Base-by-base conservation (phyloP, 2,888 invertebrate species). In the Eilema depressum region DNA sequence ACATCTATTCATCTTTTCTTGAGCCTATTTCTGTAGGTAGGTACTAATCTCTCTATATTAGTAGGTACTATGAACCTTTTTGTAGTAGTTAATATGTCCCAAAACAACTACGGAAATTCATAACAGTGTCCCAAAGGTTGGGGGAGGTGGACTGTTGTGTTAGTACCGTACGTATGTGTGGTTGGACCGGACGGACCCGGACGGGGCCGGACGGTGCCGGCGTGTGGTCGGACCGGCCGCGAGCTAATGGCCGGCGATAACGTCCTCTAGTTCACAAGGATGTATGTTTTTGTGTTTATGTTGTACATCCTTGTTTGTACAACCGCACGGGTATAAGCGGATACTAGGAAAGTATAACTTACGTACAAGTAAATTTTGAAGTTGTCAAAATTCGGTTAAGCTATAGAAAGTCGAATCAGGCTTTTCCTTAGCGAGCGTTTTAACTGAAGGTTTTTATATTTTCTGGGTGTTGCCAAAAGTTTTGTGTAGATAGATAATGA, bases 241-340 rank as follows among this genome's bases (percentile, higher is more conserved):
- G 61, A 75, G 53, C 70, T 79, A 75, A 79, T 81, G 75, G 73
- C 70, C 56, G 59, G 59, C 67, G 80, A 81, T 80, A 79, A 59
- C 70, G 59, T 28, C 25, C 37, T 69, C 62, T 66, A 26, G 65
- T 57, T 57, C 26, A 28, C 20, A 57, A 57, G 66, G 26, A 69
- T 57, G 23, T n/a, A 28, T 66, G 41, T 64, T 63, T 68, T 37
- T 68, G 23, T 63, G 63, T 65, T 68, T 67, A 66, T 68, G 63
- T 56, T 56, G 66, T 2, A 61, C 56, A 64, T 63, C 37, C 64
- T 61, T 59, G 62, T 57, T 41, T 68, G 20, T 23, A 56, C 12
- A 25, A 25, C 30, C 14, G 14, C 53, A 59, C 59, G 17, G n/a
- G 28, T 14, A 2, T 26, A 26, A 59, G n/a, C 26, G 25, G 56